Percentiles rank a stretch among this genome's conserved stretches.
Conservation (phyloP, 2,113 vertebrate species). For the Anser brachyrhynchus region DNA sequence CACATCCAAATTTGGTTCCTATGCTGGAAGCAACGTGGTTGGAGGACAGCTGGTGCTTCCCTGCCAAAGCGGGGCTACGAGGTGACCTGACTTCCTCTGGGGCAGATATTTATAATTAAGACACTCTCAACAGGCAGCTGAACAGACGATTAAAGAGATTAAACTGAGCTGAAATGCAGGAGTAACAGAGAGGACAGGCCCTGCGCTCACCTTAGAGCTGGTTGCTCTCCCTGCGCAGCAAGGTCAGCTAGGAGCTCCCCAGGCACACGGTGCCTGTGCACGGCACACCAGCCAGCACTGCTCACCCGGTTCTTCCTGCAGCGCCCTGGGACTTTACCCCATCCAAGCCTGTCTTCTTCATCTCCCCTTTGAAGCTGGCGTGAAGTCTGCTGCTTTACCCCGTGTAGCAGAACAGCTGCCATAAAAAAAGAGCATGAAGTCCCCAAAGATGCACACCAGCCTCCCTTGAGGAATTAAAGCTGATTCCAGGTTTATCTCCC, state of each 20-base stretch:
- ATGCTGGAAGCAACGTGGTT: background rate
- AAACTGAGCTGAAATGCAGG: background rate
- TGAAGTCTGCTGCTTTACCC: background rate
- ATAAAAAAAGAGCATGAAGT: background rate
- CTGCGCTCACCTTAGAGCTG: background rate
- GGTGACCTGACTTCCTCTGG: background rate
- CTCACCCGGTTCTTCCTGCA: background rate
- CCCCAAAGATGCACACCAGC: background rate
- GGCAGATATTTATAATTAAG: conserved; percentile 3
- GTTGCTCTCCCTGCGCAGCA: background rate
- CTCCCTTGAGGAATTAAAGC: background rate
- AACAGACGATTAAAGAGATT: conserved; percentile 25
- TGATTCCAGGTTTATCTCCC: background rate
- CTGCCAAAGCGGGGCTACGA: background rate
- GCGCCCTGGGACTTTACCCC: background rate
- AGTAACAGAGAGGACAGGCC: background rate
- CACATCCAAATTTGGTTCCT: background rate
- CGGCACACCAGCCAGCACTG: background rate
- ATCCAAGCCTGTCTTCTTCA: background rate
- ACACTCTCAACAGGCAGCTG: background rate
- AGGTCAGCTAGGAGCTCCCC: background rate
- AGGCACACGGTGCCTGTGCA: accelerated
- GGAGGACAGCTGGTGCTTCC: background rate
- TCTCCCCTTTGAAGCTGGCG: too few species aligned
- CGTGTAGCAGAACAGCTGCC: background rate